phyloP scores from a whole-genome alignment of 1,140 invertebrate genomes.

The Zaprionus capensis region DNA sequence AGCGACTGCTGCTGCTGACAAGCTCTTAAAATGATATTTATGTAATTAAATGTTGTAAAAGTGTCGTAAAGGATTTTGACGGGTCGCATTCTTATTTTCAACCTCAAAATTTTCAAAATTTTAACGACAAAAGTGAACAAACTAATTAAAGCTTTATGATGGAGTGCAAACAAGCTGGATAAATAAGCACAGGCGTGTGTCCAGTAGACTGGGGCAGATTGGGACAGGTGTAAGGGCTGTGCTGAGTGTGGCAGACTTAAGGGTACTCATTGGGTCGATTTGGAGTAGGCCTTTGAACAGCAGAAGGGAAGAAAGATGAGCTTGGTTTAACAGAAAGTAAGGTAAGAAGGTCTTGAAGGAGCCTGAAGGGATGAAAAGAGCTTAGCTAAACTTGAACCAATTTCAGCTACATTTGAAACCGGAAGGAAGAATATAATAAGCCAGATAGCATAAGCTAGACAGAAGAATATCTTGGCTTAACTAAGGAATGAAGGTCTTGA shows the following conservation, averaged over 20 bases:
- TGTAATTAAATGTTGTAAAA: slow-evolving; percentile 45
- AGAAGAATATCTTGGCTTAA: background rate
- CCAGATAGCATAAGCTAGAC: too few species aligned
- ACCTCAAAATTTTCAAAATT: slow-evolving; percentile 9
- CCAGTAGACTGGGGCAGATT: background rate
- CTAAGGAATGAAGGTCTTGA: too few species aligned
- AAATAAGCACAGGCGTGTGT: background rate
- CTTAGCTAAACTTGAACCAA: background rate
- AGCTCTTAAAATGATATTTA: slow-evolving; percentile 40
- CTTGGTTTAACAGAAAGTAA: background rate
- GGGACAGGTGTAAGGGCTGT: background rate
- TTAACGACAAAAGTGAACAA: slow-evolving; percentile 45
- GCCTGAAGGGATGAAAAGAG: background rate
- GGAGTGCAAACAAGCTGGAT: background rate
- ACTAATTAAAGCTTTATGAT: slow-evolving; percentile 53
- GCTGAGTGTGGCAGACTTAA: background rate
- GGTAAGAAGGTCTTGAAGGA: too few species aligned
- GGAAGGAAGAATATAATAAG: too few species aligned
- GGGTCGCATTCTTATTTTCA: slow-evolving; percentile 3
- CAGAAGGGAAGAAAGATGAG: too few species aligned
- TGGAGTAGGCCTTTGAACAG: background rate
- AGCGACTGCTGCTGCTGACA: background rate
- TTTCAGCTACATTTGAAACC: too few species aligned
- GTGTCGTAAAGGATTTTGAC: slow-evolving; percentile 21
- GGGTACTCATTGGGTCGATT: background rate